phyloP scores from a whole-genome alignment of 2,888 invertebrate genomes.

The Epirrhoe alternata region DNA sequence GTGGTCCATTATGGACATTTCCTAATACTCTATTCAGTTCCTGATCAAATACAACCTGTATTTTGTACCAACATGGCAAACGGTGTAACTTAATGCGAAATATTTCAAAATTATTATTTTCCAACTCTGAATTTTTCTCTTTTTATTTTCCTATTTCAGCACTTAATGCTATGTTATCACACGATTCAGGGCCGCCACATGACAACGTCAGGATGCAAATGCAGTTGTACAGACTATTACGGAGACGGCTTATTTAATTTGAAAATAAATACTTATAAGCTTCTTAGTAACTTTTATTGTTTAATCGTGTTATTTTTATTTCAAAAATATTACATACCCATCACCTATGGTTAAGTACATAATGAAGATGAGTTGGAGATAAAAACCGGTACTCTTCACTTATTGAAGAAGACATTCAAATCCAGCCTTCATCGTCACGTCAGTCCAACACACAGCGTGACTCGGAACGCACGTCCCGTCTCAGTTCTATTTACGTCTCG shows the following conservation, averaged over 20 bases:
- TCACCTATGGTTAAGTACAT: not conserved
- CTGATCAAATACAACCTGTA: slow-evolving; percentile 20
- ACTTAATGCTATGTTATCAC: too few relatives aligned
- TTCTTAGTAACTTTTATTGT: too few relatives aligned
- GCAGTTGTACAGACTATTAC: too few relatives aligned
- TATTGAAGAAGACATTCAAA: slow-evolving; percentile 64
- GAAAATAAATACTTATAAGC: too few relatives aligned
- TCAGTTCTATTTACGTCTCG: slow-evolving; percentile 64
- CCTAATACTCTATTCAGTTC: slow-evolving; percentile 16
- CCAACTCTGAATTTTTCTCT: not conserved
- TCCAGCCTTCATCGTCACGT: slow-evolving; percentile 51
- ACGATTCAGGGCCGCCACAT: too few relatives aligned
- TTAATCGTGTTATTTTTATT: not conserved
- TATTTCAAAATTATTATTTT: not conserved
- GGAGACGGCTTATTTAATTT: too few relatives aligned
- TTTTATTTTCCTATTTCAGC: not conserved
- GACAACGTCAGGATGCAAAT: too few relatives aligned
- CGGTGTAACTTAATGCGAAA: slow-evolving; percentile 15
- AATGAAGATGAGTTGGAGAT: slow-evolving; percentile 1
- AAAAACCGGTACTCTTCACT: slow-evolving; percentile 51
- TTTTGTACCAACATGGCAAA: slow-evolving; percentile 19
- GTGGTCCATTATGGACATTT: slow-evolving; percentile 23
- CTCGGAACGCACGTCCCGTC: slow-evolving; percentile 69
- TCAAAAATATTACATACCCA: not conserved
- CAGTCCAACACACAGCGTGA: slow-evolving; percentile 71